Evolutionary conservation across 2,113 vertebrate genomes (phyloP).

Genomic region (Passer domesticus): DNA sequence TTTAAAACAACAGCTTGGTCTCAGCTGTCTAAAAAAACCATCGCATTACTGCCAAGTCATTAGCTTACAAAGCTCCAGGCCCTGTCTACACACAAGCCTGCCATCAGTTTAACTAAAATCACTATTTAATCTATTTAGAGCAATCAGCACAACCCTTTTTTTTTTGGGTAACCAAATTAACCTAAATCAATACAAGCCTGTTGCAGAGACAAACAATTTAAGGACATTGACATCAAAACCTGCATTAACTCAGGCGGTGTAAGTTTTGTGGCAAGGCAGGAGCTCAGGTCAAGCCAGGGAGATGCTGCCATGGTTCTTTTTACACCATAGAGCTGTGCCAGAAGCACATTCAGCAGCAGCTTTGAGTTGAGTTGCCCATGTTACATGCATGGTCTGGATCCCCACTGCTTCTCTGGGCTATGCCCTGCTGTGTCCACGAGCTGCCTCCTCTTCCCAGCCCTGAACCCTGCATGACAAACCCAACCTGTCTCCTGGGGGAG

Average conservation of each 20-base stretch:
- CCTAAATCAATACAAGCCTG: slow-evolving; percentile 45
- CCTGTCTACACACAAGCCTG: slow-evolving; percentile 52
- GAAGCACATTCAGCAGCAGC: neutral
- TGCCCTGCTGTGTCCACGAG: neutral
- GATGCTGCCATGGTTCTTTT: neutral
- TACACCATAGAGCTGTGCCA: rapidly evolving
- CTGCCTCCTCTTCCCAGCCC: neutral
- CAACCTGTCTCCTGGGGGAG: neutral
- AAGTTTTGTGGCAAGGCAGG: neutral
- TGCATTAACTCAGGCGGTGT: neutral
- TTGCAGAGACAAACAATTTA: slow-evolving; percentile 37
- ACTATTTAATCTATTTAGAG: slow-evolving; percentile 58
- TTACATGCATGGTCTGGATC: rapidly evolving
- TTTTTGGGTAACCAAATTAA: slow-evolving; percentile 51
- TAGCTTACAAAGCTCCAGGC: slow-evolving; percentile 63
- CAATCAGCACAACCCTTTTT: slow-evolving; percentile 55
- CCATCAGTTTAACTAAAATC: slow-evolving; percentile 52
- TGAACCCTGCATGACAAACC: neutral
- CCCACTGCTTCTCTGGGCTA: rapidly evolving
- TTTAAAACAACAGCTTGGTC: slow-evolving; percentile 13
- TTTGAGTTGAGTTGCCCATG: neutral
- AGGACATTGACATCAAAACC: neutral
- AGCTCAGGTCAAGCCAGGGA: neutral
- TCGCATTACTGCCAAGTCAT: slow-evolving; percentile 50
- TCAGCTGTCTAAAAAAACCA: neutral